Base-by-base conservation (phyloP, 2,113 vertebrate species). In the Callaeas wilsoni region DNA sequence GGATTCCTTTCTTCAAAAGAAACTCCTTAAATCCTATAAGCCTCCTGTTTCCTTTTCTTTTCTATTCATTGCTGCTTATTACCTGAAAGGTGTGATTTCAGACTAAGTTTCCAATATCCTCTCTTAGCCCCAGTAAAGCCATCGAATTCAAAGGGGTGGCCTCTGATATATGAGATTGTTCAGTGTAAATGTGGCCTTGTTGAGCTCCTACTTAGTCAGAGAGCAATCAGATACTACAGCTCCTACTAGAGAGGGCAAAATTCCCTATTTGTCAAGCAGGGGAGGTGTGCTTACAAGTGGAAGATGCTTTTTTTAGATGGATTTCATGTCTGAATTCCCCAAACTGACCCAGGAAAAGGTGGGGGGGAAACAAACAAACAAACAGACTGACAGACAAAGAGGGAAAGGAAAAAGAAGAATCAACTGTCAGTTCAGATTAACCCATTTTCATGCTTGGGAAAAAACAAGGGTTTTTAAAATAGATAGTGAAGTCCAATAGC, bases 41-140 rank as follows among this genome's bases (percentile, higher is more conserved):
- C 44, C 44, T 88, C 71, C 82, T 52, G 32, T 56, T 89, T 90
- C 88, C 73, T 90, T 82, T 90, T 73, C 63, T 85, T 41, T 81
- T 81, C 73, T 49, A 39, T 95, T 95, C 92, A 83, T 95, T 91
- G 63, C 68, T 70, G 39, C 76, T 92, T 93, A 92, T 92, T 93
- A 89, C 64, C 71, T 85, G 79, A 85, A 95, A 93, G 47, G 63
- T 92, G 71, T 89, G 88, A 95, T 92, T 93, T 77, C 89, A 92
- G 80, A 19, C 71, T 69, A 52, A 74, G 52, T 53, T 90, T 90
- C 79, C 84, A 86, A 87, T 92, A 78, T 42, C 76, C 47, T 78
- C 56, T 93, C 37, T 65, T 56, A 93, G 81, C 69, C 65, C 57
- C 64, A 84, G 86, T 37, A 81, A 93, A 93, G 56, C 47, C 65